Conservation (phyloP, 1,140 invertebrate genomes). For the Drusus annulatus region DNA sequence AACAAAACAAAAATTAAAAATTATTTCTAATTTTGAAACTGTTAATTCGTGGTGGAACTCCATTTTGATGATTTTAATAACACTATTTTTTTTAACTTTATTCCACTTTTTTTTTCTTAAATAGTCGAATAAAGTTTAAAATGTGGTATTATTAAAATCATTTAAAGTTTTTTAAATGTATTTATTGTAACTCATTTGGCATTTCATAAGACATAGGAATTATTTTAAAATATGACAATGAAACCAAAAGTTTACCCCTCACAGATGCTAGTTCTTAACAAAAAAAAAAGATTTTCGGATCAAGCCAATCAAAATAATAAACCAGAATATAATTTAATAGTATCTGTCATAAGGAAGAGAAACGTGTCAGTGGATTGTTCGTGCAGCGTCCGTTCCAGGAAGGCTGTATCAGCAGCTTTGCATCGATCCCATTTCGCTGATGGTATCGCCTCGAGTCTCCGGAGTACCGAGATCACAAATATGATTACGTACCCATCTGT, state of each 20-base stretch:
- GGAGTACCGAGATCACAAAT: conserved; percentile 26
- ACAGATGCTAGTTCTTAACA: neutral
- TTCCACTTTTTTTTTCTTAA: too few species aligned
- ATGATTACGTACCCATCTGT: conserved; percentile 30
- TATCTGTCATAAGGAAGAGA: too few species aligned
- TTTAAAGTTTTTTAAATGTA: too few species aligned
- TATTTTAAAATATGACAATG: neutral
- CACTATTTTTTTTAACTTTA: too few species aligned
- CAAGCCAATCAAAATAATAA: neutral
- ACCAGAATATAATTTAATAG: neutral
- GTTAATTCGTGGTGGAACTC: too few species aligned
- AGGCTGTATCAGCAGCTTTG: neutral
- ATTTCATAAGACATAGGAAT: too few species aligned
- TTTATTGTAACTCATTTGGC: too few species aligned
- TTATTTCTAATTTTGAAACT: too few species aligned
- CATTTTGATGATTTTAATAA: too few species aligned
- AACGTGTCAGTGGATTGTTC: neutral
- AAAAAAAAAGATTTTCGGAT: neutral
- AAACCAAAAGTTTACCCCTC: neutral
- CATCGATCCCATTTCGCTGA: conserved; percentile 27
- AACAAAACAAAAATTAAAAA: too few species aligned
- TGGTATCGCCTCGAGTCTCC: conserved; percentile 24
- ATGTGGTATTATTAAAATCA: too few species aligned
- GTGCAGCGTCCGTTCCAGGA: conserved; percentile 6
- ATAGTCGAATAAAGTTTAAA: too few species aligned